phyloP scores from a whole-genome alignment of 2,797 vertebrate genomes.

The Sebastes jordani region DNA sequence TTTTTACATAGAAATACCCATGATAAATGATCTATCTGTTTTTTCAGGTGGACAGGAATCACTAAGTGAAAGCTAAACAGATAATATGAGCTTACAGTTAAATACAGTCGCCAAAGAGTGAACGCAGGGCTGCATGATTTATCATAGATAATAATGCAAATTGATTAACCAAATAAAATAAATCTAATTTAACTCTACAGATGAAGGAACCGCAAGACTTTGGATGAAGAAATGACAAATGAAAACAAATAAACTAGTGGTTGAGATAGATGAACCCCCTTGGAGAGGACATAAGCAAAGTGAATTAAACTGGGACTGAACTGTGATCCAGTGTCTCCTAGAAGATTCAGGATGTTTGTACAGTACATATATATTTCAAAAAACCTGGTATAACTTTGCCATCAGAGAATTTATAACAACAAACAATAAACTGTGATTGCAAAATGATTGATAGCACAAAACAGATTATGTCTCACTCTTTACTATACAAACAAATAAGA shows the following conservation, averaged over 20 bases:
- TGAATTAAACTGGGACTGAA: slow-evolving; percentile 9
- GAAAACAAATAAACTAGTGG: background rate
- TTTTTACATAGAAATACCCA: slow-evolving; percentile 37
- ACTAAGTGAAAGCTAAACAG: background rate
- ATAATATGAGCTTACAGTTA: background rate
- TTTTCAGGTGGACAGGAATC: slow-evolving; percentile 7
- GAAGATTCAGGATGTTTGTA: background rate
- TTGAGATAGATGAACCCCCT: background rate
- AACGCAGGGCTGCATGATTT: background rate
- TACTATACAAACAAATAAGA: too few species aligned
- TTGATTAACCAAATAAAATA: slow-evolving; percentile 25
- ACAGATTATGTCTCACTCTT: background rate
- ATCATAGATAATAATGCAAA: slow-evolving; percentile 19
- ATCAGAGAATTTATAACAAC: background rate
- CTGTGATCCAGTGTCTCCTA: background rate
- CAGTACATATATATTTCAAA: background rate
- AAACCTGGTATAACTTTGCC: background rate
- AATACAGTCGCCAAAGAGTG: background rate
- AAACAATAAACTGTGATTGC: background rate
- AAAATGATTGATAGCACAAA: too few species aligned
- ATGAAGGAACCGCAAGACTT: slow-evolving; percentile 4
- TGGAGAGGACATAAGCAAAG: background rate
- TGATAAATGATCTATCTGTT: slow-evolving; percentile 23
- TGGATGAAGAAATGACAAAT: background rate
- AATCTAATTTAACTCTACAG: slow-evolving; percentile 26